Conservation (phyloP, 2,888 invertebrate species). For the Sarcophaga subvicina region DNA sequence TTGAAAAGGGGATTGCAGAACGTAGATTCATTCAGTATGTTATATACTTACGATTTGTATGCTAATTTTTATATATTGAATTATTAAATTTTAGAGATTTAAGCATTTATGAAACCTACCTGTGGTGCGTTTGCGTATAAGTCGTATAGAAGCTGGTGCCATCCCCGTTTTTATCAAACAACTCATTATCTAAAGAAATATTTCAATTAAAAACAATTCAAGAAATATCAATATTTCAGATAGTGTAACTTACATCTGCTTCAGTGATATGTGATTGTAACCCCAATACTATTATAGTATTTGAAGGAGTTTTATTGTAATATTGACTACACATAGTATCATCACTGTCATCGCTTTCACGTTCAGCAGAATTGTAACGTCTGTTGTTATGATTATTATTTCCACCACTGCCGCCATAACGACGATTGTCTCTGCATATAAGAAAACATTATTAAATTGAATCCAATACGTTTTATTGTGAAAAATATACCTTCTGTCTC, state of each 20-base stretch:
- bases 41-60: slow-evolving; percentile 66
- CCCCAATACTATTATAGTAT: slow-evolving; percentile 89
- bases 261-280: slow-evolving; percentile 89
- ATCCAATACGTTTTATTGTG: not conserved
- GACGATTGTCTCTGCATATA: slow-evolving; percentile 70
- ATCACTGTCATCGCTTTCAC: slow-evolving; percentile 78
- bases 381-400: slow-evolving; percentile 69
- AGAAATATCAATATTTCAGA: slow-evolving; percentile 8
- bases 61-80: slow-evolving; percentile 27
- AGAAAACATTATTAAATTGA: not conserved
- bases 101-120: slow-evolving; percentile 83
- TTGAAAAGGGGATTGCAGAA: slow-evolving; percentile 61
- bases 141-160: slow-evolving; percentile 90
- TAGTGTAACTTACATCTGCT: slow-evolving; percentile 86
- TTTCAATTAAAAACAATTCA: not conserved
- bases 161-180: slow-evolving; percentile 89
- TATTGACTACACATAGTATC: slow-evolving; percentile 82
- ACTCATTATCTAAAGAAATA: slow-evolving; percentile 86
- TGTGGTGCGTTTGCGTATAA: slow-evolving; percentile 92
- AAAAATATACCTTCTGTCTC: slow-evolving; percentile 71
- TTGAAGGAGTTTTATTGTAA: slow-evolving; percentile 84
- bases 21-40: slow-evolving; percentile 65
- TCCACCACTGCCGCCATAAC: slow-evolving; percentile 62
- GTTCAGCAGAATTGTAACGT: slow-evolving; percentile 74
- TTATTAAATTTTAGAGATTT: not conserved